phyloP scores from a whole-genome alignment of 2,888 invertebrate species.

The Danaus chrysippus region DNA sequence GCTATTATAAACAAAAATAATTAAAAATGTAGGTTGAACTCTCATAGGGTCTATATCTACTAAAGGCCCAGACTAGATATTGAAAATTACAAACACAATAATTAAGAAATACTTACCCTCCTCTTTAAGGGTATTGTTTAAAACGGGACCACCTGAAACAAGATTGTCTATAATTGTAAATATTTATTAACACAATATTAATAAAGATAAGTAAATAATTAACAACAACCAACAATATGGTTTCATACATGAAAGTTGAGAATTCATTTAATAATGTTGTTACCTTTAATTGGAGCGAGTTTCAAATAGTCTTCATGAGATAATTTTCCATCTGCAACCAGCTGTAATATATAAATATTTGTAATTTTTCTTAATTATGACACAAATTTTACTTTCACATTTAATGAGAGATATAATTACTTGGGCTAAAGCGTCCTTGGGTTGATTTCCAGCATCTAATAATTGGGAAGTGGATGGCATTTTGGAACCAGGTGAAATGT shows the following conservation, averaged over 20 bases:
- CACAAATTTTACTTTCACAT: not conserved
- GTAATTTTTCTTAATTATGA: not conserved
- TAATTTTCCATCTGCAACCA: slow-evolving; percentile 70
- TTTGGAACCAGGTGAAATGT: slow-evolving; percentile 33
- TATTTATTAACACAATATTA: slow-evolving; percentile 15
- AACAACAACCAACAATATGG: too few relatives aligned
- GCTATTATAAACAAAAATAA: too few relatives aligned
- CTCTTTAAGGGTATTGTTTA: slow-evolving; percentile 50
- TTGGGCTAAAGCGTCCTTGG: slow-evolving; percentile 68
- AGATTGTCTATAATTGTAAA: slow-evolving; percentile 22
- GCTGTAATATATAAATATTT: slow-evolving; percentile 53
- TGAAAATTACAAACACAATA: not conserved
- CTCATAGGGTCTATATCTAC: too few relatives aligned
- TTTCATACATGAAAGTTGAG: too few relatives aligned
- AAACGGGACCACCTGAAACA: slow-evolving; percentile 54
- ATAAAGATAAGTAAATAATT: slow-evolving; percentile 1
- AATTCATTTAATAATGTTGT: too few relatives aligned
- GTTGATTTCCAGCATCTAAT: slow-evolving; percentile 36
- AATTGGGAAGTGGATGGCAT: slow-evolving; percentile 6
- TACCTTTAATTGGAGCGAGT: slow-evolving; percentile 70
- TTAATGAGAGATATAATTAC: slow-evolving; percentile 47
- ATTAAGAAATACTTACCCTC: slow-evolving; percentile 51
- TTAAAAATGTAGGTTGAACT: too few relatives aligned
- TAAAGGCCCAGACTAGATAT: not conserved
- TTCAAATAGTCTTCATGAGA: slow-evolving; percentile 70